These are phyloP conservation scores for Lordiphosa stackelbergi DNA, from an alignment of 1,140 invertebrate genomes.

Conservation along the genomic window DNA sequence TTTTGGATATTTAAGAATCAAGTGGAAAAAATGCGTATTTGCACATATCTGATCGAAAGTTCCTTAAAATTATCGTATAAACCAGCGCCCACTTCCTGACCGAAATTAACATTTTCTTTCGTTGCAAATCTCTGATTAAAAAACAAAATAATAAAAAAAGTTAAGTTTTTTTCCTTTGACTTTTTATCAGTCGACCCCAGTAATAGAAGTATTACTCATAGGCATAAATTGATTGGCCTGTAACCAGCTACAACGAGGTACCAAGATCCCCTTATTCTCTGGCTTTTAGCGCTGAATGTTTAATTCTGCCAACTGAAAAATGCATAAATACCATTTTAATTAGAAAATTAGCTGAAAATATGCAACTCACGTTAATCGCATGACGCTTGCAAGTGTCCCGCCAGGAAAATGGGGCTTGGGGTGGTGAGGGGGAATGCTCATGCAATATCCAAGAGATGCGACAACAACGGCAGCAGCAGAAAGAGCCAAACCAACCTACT, in stretches of 20 bases:
- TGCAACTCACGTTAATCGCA: constrained; percentile 76
- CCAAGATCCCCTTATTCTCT: neutral
- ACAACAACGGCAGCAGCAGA: constrained; percentile 44
- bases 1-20: too few species aligned
- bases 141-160: too few species aligned
- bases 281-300: constrained; percentile 37
- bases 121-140: too few species aligned
- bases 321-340: constrained; percentile 76
- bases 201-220: neutral
- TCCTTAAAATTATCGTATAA: too few species aligned
- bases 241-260: neutral
- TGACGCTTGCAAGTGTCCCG: constrained; percentile 32
- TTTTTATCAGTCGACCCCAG: too few species aligned
- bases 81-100: too few species aligned
- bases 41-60: too few species aligned
- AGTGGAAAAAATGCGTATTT: too few species aligned
- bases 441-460: constrained; percentile 72
- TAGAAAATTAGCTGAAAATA: constrained; percentile 77
- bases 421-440: constrained; percentile 25
- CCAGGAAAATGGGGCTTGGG: constrained; percentile 27
- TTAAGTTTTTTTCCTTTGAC: too few species aligned
- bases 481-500: constrained; percentile 18
- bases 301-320: constrained; percentile 65
- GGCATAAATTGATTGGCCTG: neutral
- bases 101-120: too few species aligned